phyloP scores from a whole-genome alignment of 1,140 invertebrate species.

The Macrostomum lignano region DNA sequence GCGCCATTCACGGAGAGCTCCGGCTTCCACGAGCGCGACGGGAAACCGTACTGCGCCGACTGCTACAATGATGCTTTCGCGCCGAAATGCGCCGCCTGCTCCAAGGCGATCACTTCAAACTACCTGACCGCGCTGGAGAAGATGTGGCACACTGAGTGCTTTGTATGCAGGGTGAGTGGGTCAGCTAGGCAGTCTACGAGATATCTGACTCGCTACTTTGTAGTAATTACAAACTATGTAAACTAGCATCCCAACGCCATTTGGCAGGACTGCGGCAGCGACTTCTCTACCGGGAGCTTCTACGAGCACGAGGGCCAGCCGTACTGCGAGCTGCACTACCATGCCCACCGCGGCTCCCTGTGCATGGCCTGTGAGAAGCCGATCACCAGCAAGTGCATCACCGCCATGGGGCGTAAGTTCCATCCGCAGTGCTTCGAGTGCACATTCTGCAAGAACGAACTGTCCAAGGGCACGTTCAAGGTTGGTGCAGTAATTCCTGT shows the following conservation, averaged over 20 bases:
- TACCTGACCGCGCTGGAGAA: slow-evolving; percentile 62
- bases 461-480: slow-evolving; percentile 93
- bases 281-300: neutral
- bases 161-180: slow-evolving; percentile 40
- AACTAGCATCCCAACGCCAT: neutral
- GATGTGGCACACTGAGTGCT: slow-evolving; percentile 98
- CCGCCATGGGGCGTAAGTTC: slow-evolving; percentile 92
- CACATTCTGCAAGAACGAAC: slow-evolving; percentile 76
- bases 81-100: slow-evolving; percentile 1
- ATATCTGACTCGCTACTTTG: neutral
- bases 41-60: slow-evolving; percentile 19
- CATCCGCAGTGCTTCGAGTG: slow-evolving; percentile 96
- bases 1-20: slow-evolving; percentile 71
- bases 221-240: neutral
- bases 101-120: neutral
- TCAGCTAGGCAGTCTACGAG: neutral
- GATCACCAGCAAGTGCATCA: slow-evolving; percentile 69
- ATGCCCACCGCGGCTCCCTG: slow-evolving; percentile 50
- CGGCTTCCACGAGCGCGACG: slow-evolving; percentile 30
- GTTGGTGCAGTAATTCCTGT: too few species aligned
- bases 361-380: slow-evolving; percentile 90
- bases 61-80: neutral
- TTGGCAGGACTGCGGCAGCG: neutral
- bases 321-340: slow-evolving; percentile 3
- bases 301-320: slow-evolving; percentile 1